Percentiles rank a stretch among this genome's conserved stretches.
phyloP scores from a whole-genome alignment of 2,113 vertebrate species.

The Grantiella picta region DNA sequence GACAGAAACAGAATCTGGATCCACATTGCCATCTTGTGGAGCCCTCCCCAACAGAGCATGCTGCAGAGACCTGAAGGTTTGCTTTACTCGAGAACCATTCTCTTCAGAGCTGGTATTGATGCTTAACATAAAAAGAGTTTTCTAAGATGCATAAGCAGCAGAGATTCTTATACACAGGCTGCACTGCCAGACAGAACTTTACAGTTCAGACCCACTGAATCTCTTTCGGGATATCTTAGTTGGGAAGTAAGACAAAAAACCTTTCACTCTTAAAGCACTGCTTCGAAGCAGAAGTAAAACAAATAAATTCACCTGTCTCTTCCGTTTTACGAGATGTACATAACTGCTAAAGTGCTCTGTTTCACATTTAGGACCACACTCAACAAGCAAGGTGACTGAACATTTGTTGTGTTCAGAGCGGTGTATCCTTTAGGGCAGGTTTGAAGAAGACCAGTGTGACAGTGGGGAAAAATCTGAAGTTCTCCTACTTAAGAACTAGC shows the following conservation, averaged over 20 bases:
- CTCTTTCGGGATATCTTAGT: background rate
- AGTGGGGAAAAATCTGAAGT: background rate
- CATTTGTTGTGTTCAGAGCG: background rate
- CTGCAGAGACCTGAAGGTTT: background rate
- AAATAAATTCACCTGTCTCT: background rate
- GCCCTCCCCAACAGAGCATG: fast-evolving
- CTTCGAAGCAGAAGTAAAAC: background rate
- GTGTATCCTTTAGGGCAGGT: background rate
- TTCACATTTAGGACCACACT: background rate
- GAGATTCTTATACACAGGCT: background rate
- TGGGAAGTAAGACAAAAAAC: background rate
- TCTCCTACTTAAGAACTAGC: background rate
- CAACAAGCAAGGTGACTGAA: background rate
- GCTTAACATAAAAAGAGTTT: background rate
- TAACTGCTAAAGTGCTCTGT: background rate
- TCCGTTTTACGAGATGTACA: background rate
- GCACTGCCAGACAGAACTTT: background rate
- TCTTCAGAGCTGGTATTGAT: fast-evolving
- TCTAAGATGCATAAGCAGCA: background rate
- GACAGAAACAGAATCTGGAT: background rate
- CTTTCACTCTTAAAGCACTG: background rate
- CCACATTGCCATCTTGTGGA: constrained; percentile 65
- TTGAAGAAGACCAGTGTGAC: background rate
- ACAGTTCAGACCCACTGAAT: background rate
- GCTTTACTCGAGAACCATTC: background rate